Percentiles rank a stretch among this genome's conserved stretches.
phyloP scores from a whole-genome alignment of 2,888 invertebrate genomes.

The Flexamia atlantica region DNA sequence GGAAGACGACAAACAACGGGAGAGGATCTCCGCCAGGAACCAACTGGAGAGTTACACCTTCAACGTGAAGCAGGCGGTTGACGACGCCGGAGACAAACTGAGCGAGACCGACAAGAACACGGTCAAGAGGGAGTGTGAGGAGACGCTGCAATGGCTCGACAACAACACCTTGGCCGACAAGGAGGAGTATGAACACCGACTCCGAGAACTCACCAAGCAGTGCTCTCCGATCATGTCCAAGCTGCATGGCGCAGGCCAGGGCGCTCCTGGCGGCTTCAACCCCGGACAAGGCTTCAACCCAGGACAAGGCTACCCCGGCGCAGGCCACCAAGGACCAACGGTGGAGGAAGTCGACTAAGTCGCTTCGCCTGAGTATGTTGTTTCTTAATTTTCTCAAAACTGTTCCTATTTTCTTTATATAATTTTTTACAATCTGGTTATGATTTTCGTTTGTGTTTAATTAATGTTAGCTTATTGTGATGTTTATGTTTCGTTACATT shows the following conservation, averaged over 20 bases:
- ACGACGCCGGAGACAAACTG: conserved; percentile 73
- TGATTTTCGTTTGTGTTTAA: conserved; percentile 15
- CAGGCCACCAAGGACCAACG: conserved; percentile 77
- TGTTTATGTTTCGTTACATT: neutral
- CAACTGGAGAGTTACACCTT: conserved; percentile 74
- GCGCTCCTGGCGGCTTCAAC: conserved; percentile 8
- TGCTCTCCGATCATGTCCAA: conserved; percentile 75
- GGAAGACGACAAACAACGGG: conserved; percentile 73
- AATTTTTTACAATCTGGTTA: neutral
- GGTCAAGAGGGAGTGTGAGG: conserved; percentile 72
- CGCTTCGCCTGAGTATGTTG: conserved; percentile 6
- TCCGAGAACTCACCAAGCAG: conserved; percentile 74
- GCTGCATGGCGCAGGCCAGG: conserved; percentile 69
- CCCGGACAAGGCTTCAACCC: conserved; percentile 3
- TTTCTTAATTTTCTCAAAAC: neutral
- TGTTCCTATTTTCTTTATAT: conserved; percentile 7
- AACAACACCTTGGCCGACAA: conserved; percentile 75
- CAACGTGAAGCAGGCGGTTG: conserved; percentile 73
- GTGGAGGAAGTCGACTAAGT: conserved; percentile 79
- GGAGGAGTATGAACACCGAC: conserved; percentile 74
- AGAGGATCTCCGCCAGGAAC: conserved; percentile 75
- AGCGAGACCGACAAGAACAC: conserved; percentile 74
- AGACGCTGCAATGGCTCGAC: conserved; percentile 76
- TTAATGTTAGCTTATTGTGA: conserved; percentile 10
- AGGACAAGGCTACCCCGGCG: conserved; percentile 73